Base-by-base conservation (phyloP, 2,113 vertebrate species). In the Ammospiza nelsoni region DNA sequence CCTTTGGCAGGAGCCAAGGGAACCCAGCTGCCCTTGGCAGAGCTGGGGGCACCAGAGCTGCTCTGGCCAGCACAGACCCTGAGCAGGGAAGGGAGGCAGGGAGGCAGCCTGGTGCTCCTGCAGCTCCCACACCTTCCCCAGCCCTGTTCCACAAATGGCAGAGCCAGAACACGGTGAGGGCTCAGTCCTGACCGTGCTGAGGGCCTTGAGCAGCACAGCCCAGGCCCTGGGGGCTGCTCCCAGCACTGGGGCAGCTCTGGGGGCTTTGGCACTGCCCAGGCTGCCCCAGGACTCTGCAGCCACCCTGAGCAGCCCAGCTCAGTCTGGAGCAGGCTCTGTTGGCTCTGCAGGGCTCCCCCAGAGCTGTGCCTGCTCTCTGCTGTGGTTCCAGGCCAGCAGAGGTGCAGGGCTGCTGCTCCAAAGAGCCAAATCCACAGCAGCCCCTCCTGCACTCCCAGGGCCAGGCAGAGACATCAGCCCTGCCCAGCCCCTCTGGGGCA, bases 381-480 rank as follows among this genome's bases (percentile, higher is more conserved):
- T 28, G 59, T 49, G 73, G 16, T n/a, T n/a, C 41, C 41, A 77
- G 58, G 46, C 77, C 58, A 43, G 63, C 48, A 9, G 33, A 85
- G 78, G 31, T 0, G 2, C 5, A 44, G 6, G 5, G 5, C 2
- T 1, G 5, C 75, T 24, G 43, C 23, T 15, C 24, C 10, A 9
- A 9, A 20, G 20, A 76, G 55, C 57, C 48, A 80, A 20, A 5
- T 19, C 49, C 76, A 39, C 24, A 0, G 4, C 6, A 29, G 19
- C 19, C 55, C 5, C 19, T 77, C 43, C 84, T 5, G 31, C 9
- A 17, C 18, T n/a, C n/a, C 0, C 5, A 29, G 20, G 46, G 31
- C 51, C 46, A 37, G 49, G 4, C 15, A n/a, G 67, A 69, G 35
- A 6, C 25, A 58, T n/a, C 51, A 15, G 2, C 10, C 23, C 66